Base-by-base conservation (phyloP, 1,140 invertebrate species). In the Euwallacea fornicatus region DNA sequence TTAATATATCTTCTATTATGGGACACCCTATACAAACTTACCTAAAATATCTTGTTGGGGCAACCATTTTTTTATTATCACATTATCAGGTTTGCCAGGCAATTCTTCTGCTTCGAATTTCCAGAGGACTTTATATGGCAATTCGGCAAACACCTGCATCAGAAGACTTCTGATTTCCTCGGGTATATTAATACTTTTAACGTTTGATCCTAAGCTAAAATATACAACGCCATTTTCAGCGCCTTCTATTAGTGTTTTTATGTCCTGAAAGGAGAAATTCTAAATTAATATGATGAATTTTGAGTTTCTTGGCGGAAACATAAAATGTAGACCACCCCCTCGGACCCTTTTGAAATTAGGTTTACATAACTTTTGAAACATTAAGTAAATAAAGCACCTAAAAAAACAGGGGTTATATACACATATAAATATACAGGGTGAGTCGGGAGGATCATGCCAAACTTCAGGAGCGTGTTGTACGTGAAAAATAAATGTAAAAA, bases 11-110 rank as follows among this genome's bases (percentile, higher is more conserved):
- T 33, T 2, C 21, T 1, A 33, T 33, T 33, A 33, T 33, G 1
- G 1, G 4, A 33, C 21, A 33, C 21, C 21, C 4, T 33, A 9
- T 62, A 61, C n/a, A 42, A 54, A 59, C 50, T 43, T 10, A 60
- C 7, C 85, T 73, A 91, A 79, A 71, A 91, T 83, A 76, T 90
- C 89, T 68, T 87, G 87, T 76, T 93, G 90, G 0, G 90, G 90
- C 4, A 91, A 76, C 90, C 91, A 92, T 66, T 86, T 86, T 21
- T 81, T 83, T 2, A 89, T 78, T 68, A 86, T 82, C 0, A 93
- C 82, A 82, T 92, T 92, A 0, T 81, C 75, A 0, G 87, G 82
- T 70, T 86, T 84, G 41, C 82, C 80, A 0, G 85, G 81, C 42
- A 90, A 79, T 42, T 81, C 76, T 73, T 89, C 80, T 7, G 73